These are phyloP conservation scores for Scleropages formosus DNA, from an alignment of 2,797 vertebrate genomes.

Conservation along the genomic window DNA sequence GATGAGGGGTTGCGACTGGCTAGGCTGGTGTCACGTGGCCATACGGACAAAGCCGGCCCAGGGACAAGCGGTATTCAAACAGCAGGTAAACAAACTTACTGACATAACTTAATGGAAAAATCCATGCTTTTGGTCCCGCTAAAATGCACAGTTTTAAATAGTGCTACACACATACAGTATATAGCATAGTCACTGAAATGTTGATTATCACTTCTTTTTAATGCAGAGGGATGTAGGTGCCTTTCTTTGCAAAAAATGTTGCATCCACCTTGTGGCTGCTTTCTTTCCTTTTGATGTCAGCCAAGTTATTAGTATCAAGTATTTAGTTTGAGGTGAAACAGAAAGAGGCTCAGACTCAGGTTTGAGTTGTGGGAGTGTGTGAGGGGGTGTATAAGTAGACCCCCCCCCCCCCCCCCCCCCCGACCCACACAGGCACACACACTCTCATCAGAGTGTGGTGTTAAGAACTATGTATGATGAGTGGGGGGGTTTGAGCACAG, in stretches of 20 bases:
- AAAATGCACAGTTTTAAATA: background rate
- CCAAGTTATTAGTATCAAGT: no score
- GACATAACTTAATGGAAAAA: slow-evolving; percentile 38
- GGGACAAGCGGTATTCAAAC: slow-evolving; percentile 74
- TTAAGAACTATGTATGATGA: slow-evolving; percentile 47
- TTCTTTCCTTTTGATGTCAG: no score
- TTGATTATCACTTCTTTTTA: slow-evolving; percentile 31
- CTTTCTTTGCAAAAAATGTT: background rate
- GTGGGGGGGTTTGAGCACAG: slow-evolving; percentile 70
- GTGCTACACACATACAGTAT: background rate
- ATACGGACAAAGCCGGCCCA: slow-evolving; percentile 78
- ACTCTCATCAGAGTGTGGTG: slow-evolving; percentile 65
- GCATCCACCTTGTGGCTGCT: background rate
- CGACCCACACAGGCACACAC: no score
- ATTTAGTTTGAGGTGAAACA: slow-evolving; percentile 30
- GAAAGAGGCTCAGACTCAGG: slow-evolving; percentile 41
- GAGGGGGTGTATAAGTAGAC: slow-evolving; percentile 64
- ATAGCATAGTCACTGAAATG: background rate
- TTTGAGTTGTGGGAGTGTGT: slow-evolving; percentile 40
- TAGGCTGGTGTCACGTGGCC: slow-evolving; percentile 89
- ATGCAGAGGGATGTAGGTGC: background rate
- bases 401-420: slow-evolving; percentile 45
- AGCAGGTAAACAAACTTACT: slow-evolving; percentile 70
- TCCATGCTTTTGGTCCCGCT: slow-evolving; percentile 17
- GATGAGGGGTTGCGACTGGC: slow-evolving; percentile 94